Conservation (phyloP, 2,113 vertebrate genomes). For the Sinocyclocheilus anshuiensis region DNA sequence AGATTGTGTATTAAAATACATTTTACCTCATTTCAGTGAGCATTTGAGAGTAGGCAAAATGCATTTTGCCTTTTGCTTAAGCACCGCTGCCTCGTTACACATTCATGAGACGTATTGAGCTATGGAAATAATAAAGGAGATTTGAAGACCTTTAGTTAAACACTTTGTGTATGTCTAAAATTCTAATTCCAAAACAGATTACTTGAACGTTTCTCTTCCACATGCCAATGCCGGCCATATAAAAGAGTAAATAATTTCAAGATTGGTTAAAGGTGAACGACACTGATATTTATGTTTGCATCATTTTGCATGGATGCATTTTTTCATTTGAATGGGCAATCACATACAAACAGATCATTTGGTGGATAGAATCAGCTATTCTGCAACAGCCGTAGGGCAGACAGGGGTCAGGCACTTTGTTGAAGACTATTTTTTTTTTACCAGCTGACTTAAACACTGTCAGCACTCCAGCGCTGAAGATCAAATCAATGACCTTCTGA, state of each 20-base stretch:
- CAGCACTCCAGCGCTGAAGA: constrained; percentile 10
- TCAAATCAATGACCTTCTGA: constrained; percentile 25
- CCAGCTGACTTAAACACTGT: neutral
- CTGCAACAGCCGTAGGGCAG: neutral
- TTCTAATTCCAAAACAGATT: constrained; percentile 30
- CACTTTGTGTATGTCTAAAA: constrained; percentile 7
- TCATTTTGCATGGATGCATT: neutral
- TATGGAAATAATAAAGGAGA: constrained; percentile 36
- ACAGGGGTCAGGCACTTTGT: constrained; percentile 24
- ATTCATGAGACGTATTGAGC: constrained; percentile 8
- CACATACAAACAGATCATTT: neutral
- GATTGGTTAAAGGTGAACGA: constrained; percentile 2
- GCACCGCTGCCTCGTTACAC: constrained; percentile 6
- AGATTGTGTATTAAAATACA: neutral
- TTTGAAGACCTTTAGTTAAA: constrained; percentile 23
- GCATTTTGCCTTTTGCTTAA: neutral
- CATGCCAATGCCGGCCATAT: neutral
- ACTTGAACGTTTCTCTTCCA: neutral
- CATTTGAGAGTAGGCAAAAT: neutral
- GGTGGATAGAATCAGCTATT: neutral
- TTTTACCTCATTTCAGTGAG: constrained; percentile 14
- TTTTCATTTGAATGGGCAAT: neutral
- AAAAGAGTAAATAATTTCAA: neutral
- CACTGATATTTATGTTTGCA: neutral
- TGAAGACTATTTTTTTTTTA: neutral